Percentiles rank a stretch among this genome's conserved stretches.
phyloP scores from a whole-genome alignment of 2,113 vertebrate genomes.

The Tenebrosternarchus preto region DNA sequence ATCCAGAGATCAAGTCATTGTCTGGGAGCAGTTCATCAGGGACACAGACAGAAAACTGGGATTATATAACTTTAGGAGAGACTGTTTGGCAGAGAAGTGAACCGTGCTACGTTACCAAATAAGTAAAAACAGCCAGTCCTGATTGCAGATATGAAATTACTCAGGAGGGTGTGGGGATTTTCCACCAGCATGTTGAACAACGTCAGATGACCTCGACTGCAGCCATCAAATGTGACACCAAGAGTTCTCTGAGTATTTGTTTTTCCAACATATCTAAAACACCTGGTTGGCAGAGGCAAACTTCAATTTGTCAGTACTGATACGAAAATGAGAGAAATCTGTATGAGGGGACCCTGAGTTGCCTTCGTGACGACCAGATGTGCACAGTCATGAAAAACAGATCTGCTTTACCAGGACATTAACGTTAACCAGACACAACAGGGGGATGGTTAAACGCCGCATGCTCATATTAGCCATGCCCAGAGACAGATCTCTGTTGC shows the following conservation, averaged over 20 bases:
- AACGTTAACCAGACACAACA: conserved; percentile 33
- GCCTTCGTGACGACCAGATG: conserved; percentile 39
- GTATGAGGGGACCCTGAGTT: not conserved
- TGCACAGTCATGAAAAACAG: conserved; percentile 27
- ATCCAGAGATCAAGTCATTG: too few relatives aligned
- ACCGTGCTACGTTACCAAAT: too few relatives aligned
- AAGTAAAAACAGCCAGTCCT: too few relatives aligned
- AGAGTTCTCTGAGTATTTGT: not conserved
- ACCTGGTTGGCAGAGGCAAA: not conserved
- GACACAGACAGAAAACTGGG: too few relatives aligned
- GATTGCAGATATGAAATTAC: too few relatives aligned
- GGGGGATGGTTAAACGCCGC: conserved; percentile 8
- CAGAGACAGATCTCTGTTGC: conserved; percentile 26
- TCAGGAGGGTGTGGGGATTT: not conserved
- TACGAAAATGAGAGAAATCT: not conserved
- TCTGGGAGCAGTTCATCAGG: too few relatives aligned
- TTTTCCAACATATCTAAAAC: not conserved
- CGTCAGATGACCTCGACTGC: not conserved
- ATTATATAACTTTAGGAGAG: too few relatives aligned
- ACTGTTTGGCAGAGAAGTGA: too few relatives aligned
- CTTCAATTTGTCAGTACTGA: not conserved
- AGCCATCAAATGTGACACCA: not conserved
- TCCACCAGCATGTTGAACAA: not conserved
- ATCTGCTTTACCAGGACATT: conserved; percentile 28
- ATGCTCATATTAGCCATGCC: conserved; percentile 7